phyloP scores from a whole-genome alignment of 2,888 invertebrate genomes.

The Thereva unica region DNA sequence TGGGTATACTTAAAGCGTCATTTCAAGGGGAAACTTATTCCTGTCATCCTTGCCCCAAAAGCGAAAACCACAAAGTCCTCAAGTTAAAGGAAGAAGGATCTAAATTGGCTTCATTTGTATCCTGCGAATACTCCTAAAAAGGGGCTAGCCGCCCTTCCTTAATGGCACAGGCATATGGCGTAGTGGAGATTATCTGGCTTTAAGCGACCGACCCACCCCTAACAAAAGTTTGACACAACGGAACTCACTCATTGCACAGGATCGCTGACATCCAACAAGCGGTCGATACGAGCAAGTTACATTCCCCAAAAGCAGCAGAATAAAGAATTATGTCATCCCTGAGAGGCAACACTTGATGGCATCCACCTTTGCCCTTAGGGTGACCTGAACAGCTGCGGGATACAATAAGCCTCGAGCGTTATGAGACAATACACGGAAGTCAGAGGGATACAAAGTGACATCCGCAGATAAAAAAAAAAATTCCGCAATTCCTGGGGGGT shows the following conservation, averaged over 20 bases:
- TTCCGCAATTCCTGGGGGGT: not conserved
- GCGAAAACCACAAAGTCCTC: conserved; percentile 20
- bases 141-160: too few relatives aligned
- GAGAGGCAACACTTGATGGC: conserved; percentile 20
- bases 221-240: too few relatives aligned
- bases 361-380: conserved; percentile 10
- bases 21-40: conserved; percentile 16
- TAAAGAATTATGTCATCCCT: conserved; percentile 22
- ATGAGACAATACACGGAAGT: conserved; percentile 24
- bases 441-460: conserved; percentile 22
- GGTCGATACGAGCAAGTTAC: not conserved
- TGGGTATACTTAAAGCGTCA: conserved; percentile 10
- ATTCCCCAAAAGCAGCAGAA: conserved; percentile 5
- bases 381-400: conserved; percentile 3
- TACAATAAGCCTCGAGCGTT: conserved; percentile 11
- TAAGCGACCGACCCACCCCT: too few relatives aligned
- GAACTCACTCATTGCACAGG: too few relatives aligned
- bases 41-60: not conserved
- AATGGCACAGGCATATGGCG: too few relatives aligned
- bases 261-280: not conserved
- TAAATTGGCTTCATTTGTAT: conserved; percentile 17
- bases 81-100: conserved; percentile 1
- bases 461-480: not conserved
- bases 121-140: too few relatives aligned
- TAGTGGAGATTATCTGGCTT: too few relatives aligned